Percentiles rank a stretch among this genome's conserved stretches.
phyloP scores from a whole-genome alignment of 2,797 vertebrate species.

The Pseudotriccus pelzelni region DNA sequence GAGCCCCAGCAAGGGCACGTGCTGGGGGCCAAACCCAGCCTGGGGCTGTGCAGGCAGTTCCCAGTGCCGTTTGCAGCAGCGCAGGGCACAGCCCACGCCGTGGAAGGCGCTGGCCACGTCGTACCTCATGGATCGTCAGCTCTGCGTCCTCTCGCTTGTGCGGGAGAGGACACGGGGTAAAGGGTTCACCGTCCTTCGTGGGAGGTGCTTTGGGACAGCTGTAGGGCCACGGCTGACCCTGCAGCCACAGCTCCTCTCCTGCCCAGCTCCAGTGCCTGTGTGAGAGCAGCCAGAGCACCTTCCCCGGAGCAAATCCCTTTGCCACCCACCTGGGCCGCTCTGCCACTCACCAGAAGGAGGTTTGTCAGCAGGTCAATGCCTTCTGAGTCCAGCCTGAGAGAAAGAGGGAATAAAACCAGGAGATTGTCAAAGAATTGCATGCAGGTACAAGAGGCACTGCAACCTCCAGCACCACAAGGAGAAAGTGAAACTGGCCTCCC shows the following conservation, averaged over 20 bases:
- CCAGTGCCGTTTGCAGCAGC: rapidly evolving
- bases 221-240: background rate
- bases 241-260: background rate
- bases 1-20: rapidly evolving
- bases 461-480: background rate
- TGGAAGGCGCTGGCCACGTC: rapidly evolving
- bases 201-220: background rate
- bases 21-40: rapidly evolving
- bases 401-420: background rate
- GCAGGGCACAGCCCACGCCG: background rate
- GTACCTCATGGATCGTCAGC: rapidly evolving
- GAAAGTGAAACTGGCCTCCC: too few relatives aligned
- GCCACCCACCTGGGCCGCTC: rapidly evolving
- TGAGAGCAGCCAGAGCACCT: background rate
- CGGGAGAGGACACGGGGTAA: background rate
- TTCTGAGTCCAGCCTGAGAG: constrained; percentile 88
- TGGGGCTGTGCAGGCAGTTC: rapidly evolving
- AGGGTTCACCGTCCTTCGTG: rapidly evolving
- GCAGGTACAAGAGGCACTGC: background rate
- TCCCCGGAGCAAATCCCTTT: background rate
- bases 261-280: background rate
- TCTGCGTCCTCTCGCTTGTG: background rate
- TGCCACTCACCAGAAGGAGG: constrained; percentile 84
- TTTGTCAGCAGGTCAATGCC: constrained; percentile 87
- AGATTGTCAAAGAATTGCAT: rapidly evolving